Conservation (phyloP, 1,140 invertebrate genomes). For the Cotesia vestalis region DNA sequence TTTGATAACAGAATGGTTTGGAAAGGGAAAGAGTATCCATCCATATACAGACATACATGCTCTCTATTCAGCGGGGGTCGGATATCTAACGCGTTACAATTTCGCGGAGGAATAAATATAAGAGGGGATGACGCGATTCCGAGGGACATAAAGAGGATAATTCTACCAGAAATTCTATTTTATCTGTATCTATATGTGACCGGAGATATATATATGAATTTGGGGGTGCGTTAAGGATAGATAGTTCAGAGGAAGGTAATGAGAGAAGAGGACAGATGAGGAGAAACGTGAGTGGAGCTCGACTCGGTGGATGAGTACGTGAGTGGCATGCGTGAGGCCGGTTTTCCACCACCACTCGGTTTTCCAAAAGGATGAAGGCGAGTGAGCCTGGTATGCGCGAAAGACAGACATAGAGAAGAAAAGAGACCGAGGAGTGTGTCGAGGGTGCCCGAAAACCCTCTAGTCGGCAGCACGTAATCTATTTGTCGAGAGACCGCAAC, state of each 20-base stretch:
- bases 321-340: constrained; percentile 59
- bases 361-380: neutral
- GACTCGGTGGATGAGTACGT: constrained; percentile 58
- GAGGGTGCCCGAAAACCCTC: constrained; percentile 42
- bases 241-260: neutral
- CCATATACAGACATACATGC: constrained; percentile 51
- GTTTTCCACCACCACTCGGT: neutral
- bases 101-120: constrained; percentile 43
- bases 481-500: constrained; percentile 64
- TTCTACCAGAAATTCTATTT: neutral
- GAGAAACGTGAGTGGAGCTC: constrained; percentile 35
- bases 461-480: constrained; percentile 62
- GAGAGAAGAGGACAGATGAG: constrained; percentile 1
- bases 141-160: constrained; percentile 21
- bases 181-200: neutral
- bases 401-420: constrained; percentile 41
- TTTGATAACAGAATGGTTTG: constrained; percentile 66
- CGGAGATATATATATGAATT: neutral
- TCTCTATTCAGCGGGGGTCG: constrained; percentile 27
- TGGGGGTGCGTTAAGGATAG: neutral
- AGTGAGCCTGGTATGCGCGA: constrained; percentile 13
- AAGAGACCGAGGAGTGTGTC: constrained; percentile 38
- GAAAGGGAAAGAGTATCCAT: no score
- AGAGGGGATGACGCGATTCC: constrained; percentile 18
- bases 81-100: constrained; percentile 61